Evolutionary conservation across 2,113 vertebrate species (phyloP).

Genomic region (Anarhynchus alexandrinus): DNA sequence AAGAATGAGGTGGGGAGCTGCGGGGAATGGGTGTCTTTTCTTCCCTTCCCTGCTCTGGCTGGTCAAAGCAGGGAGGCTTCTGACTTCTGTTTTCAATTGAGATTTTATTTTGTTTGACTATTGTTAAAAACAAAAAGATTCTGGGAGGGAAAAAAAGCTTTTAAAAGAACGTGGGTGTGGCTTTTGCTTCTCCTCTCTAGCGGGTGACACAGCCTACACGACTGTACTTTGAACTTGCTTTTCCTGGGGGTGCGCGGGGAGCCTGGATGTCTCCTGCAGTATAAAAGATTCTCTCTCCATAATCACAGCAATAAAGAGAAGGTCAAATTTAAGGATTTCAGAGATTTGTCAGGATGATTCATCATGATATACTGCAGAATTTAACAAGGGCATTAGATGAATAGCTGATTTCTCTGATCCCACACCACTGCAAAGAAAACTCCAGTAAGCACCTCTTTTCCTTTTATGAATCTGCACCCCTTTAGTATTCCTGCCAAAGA

Average conservation of each 20-base stretch:
- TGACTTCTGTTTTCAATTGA: constrained; percentile 36
- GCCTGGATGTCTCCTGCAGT: neutral
- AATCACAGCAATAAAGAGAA: neutral
- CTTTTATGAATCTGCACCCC: neutral
- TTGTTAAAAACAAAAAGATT: constrained; percentile 37
- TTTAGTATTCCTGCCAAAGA: neutral
- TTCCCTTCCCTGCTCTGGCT: neutral
- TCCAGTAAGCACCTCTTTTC: neutral
- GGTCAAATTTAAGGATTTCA: neutral
- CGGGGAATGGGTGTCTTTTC: neutral
- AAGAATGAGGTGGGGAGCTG: neutral
- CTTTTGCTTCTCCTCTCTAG: neutral
- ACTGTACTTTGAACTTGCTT: neutral
- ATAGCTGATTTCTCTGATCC: neutral
- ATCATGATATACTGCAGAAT: neutral
- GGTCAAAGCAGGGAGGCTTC: neutral
- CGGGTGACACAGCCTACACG: neutral
- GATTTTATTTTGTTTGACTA: constrained; percentile 34
- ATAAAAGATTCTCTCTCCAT: neutral
- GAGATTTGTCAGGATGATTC: neutral
- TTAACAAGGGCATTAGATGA: neutral
- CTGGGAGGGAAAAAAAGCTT: neutral
- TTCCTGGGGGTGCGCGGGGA: neutral
- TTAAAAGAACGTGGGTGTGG: neutral
- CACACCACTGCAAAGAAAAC: neutral